Base-by-base conservation (phyloP, 2,113 vertebrate genomes). In the Ovibos moschatus region DNA sequence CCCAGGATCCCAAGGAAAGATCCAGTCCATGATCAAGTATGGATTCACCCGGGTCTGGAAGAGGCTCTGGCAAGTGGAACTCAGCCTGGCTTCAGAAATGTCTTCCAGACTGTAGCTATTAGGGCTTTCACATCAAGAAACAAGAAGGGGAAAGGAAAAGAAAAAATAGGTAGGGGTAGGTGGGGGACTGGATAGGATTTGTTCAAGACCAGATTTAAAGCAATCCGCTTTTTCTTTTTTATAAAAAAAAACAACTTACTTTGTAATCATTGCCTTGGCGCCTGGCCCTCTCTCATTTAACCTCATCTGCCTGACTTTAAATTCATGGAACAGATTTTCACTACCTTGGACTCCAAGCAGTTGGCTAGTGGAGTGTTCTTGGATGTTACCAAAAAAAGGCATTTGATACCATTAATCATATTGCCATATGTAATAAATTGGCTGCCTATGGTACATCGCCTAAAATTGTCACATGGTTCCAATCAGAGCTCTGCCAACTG, bases 381-480 rank as follows among this genome's bases (percentile, higher is more conserved):
- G 96, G 97, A 95, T 92, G 51, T 97, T 97, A 98, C 96, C 97
- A 97, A 98, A 97, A 98, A 98, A 97, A 98, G 96, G 95, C 98
- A 99, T 98, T 99, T 98, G 98, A 99, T 99, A 99, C 98, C 98
- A 99, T 99, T 99, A 99, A 99, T 99, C 99, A 99, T 98, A 98
- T 98, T 99, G 99, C 99, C 99, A 99, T 98, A 98, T 99, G 99
- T 98, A 99, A 99, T 97, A 98, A 98, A 98, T 99, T 99, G 99
- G 99, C 99, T 97, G 98, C 97, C 97, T 98, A 98, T 98, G 98
- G 98, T 98, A 98, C 97, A 55, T 97, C 83, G 98, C 98, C 99
- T 99, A 98, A 96, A 99, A 98, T 97, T 94, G 98, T 99, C 99
- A 99, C 99, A 98, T 98, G 99, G 98, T 98, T 99, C 98, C 97